phyloP scores from a whole-genome alignment of 2,113 vertebrate genomes.

The Otolemur garnettii region DNA sequence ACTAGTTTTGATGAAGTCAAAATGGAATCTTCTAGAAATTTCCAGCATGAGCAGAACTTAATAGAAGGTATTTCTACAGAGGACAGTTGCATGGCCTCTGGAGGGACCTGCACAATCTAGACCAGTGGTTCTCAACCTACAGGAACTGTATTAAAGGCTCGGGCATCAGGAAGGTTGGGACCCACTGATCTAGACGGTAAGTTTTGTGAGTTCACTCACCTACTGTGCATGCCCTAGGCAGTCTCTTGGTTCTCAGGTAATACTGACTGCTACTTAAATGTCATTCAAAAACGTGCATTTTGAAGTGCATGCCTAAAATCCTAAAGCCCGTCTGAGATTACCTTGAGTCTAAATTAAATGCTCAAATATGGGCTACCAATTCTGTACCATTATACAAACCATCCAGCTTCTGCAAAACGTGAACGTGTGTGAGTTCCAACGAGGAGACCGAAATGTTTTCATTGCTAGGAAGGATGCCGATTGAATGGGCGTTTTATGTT shows the following conservation, averaged over 20 bases:
- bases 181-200: accelerated
- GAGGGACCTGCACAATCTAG: accelerated
- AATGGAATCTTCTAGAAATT: neutral
- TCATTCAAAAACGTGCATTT: neutral
- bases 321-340: neutral
- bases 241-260: neutral
- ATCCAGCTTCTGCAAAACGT: neutral
- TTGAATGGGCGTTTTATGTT: neutral
- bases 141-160: no score
- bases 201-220: neutral
- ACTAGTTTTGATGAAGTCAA: neutral
- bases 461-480: neutral
- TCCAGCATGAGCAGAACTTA: neutral
- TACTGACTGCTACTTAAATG: neutral
- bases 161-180: no score
- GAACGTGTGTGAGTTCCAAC: accelerated
- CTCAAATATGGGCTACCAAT: neutral
- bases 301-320: neutral
- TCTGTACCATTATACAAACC: neutral
- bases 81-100: accelerated
- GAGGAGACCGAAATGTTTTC: neutral
- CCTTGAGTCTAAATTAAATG: no score
- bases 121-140: no score
- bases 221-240: neutral
- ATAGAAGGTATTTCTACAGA: accelerated